Percentiles rank a stretch among this genome's conserved stretches.
phyloP scores from a whole-genome alignment of 2,888 invertebrate species.

The Agonum fuliginosum region DNA sequence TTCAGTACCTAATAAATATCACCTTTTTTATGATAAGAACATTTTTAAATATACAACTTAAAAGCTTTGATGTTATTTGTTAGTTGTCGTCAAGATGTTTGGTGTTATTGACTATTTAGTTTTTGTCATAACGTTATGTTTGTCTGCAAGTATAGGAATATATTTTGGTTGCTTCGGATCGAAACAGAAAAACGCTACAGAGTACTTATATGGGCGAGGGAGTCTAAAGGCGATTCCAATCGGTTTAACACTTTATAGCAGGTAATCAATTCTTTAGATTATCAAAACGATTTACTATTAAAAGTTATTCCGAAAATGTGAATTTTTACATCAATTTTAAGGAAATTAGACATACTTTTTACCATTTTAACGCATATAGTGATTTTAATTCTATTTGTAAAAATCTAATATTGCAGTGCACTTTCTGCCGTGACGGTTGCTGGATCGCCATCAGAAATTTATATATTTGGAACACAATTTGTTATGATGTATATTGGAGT shows the following conservation, averaged over 20 bases:
- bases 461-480: slow-evolving; percentile 42
- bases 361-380: no score
- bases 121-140: slow-evolving; percentile 36
- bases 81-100: no score
- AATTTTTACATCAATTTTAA: no score
- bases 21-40: no score
- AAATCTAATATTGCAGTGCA: slow-evolving; percentile 43
- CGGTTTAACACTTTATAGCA: slow-evolving; percentile 53
- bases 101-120: slow-evolving; percentile 42
- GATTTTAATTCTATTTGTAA: no score
- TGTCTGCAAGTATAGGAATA: slow-evolving; percentile 37
- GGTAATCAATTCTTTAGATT: no score
- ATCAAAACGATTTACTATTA: no score
- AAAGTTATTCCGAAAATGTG: no score
- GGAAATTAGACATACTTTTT: no score
- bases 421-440: slow-evolving; percentile 35
- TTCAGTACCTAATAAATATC: no score
- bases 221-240: slow-evolving; percentile 44
- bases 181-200: slow-evolving; percentile 39
- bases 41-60: no score
- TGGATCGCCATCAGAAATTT: slow-evolving; percentile 42
- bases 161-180: slow-evolving; percentile 56
- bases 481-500: not conserved
- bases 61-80: no score
- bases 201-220: slow-evolving; percentile 49